A percentile compares a stretch with the other conserved stretches of the same genome.
Conservation (phyloP, 35 echinoderm and acorn worm genomes). For the Holothuria glaberrima region DNA sequence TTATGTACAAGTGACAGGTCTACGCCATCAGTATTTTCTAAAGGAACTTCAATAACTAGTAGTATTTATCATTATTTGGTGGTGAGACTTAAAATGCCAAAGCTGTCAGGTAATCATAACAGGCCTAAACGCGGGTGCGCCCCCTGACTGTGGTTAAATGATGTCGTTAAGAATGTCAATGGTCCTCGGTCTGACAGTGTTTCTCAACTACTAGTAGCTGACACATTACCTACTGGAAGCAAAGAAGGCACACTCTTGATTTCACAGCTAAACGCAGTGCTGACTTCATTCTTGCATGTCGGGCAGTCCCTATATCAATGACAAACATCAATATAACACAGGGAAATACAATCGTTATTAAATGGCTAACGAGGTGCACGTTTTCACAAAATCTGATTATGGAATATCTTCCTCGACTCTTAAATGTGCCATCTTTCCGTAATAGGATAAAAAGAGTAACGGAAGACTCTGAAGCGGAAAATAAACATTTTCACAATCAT, state of each 20-base stretch:
- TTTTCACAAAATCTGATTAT: background rate
- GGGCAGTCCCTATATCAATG: background rate
- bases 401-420: background rate
- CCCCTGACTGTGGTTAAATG: constrained; percentile 12
- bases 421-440: background rate
- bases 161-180: background rate
- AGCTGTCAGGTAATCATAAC: too few species aligned
- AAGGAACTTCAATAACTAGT: too few species aligned
- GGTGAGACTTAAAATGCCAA: too few species aligned
- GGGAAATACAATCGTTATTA: background rate
- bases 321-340: background rate
- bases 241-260: background rate
- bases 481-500: too few species aligned
- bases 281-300: constrained; percentile 20
- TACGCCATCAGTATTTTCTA: too few species aligned
- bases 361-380: background rate
- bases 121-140: too few species aligned
- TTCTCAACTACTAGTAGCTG: background rate
- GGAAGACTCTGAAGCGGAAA: too few species aligned
- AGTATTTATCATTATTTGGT: too few species aligned
- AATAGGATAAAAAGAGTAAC: background rate
- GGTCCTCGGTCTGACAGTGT: constrained; percentile 10
- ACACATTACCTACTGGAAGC: background rate
- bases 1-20: too few species aligned
- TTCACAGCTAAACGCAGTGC: background rate